Evolutionary conservation across 2,797 vertebrate genomes (phyloP).

Genomic region (Oceanodroma leucorhoa): DNA sequence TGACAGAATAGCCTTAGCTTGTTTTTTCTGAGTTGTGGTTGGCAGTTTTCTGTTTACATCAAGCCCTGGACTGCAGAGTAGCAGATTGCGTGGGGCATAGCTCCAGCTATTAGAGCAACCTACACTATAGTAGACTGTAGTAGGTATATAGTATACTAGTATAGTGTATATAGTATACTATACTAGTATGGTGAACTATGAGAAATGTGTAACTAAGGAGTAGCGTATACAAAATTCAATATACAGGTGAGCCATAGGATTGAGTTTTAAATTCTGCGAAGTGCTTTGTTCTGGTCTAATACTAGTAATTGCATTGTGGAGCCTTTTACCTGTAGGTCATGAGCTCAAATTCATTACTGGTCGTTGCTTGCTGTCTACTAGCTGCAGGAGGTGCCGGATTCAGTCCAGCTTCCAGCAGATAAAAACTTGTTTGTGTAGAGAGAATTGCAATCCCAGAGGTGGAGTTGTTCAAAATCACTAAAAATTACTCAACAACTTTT

Average conservation of each 20-base stretch:
- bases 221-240: neutral
- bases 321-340: neutral
- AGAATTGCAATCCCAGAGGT: neutral
- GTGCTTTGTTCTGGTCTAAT: neutral
- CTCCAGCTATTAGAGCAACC: neutral
- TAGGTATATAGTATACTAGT: neutral
- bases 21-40: neutral
- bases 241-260: neutral
- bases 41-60: neutral
- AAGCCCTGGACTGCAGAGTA: neutral
- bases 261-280: neutral
- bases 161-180: neutral
- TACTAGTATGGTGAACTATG: neutral
- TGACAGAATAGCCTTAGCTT: neutral
- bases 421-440: neutral
- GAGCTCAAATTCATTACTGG: neutral
- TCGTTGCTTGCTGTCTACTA: neutral
- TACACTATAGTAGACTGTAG: fast-evolving
- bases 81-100: neutral
- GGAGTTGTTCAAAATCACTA: neutral
- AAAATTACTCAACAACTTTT: neutral
- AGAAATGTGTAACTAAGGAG: neutral
- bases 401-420: neutral
- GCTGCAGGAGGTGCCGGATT: neutral
- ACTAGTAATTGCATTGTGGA: neutral